Conservation (phyloP, 2,113 vertebrate species). For the Eulemur macaco region DNA sequence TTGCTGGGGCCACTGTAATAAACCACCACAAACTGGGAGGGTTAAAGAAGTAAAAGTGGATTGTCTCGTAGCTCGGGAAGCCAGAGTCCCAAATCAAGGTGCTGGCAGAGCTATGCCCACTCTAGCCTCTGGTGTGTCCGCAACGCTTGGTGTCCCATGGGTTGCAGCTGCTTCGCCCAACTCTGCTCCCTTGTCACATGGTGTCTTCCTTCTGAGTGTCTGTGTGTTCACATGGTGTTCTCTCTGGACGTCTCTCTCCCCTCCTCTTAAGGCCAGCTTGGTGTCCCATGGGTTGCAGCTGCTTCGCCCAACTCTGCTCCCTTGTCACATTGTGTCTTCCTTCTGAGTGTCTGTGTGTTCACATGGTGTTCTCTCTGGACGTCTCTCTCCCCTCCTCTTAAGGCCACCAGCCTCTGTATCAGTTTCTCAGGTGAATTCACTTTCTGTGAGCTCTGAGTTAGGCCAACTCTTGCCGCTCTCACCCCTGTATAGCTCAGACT, state of each 20-base stretch:
- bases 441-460: background rate
- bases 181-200: accelerated
- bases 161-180: accelerated
- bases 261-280: too few species aligned
- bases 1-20: background rate
- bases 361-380: background rate
- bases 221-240: background rate
- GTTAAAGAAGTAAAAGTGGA: background rate
- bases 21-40: background rate
- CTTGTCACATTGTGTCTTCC: accelerated
- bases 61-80: accelerated
- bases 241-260: background rate
- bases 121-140: accelerated
- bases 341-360: background rate
- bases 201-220: background rate
- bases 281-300: accelerated
- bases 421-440: background rate
- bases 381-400: background rate
- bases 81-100: background rate
- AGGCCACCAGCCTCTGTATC: background rate
- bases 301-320: accelerated
- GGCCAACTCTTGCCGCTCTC: background rate
- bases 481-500: background rate
- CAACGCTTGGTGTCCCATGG: accelerated
- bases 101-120: accelerated